Conservation (phyloP, 1,140 invertebrate species). For the Octopus bimaculoides region DNA sequence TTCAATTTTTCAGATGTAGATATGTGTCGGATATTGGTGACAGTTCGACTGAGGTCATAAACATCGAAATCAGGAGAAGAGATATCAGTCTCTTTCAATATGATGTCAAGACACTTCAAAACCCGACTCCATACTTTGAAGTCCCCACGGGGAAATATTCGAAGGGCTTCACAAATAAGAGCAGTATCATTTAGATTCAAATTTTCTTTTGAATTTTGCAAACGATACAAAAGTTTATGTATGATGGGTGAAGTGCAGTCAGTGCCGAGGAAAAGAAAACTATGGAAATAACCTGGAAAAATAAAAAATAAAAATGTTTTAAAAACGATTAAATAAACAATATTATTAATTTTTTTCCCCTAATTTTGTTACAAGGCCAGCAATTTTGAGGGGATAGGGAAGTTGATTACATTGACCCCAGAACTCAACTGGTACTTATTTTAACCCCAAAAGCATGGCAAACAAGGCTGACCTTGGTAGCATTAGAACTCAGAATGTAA, state of each 20-base stretch:
- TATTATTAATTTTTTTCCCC: background rate
- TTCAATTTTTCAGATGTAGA: background rate
- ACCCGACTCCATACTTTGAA: background rate
- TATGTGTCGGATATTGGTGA: background rate
- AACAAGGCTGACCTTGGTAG: too few relatives aligned
- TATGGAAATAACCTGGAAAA: background rate
- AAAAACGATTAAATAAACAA: background rate
- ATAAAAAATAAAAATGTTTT: background rate
- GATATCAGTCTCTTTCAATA: background rate
- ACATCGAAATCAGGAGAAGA: background rate
- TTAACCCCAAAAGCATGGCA: too few relatives aligned
- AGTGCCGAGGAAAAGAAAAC: background rate
- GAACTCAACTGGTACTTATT: too few relatives aligned
- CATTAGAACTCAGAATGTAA: too few relatives aligned
- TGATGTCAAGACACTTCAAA: background rate
- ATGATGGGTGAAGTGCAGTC: background rate
- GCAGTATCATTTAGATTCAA: background rate
- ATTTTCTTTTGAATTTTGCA: background rate
- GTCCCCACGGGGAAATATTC: constrained; percentile 2
- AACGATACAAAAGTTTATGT: background rate
- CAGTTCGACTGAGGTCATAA: background rate
- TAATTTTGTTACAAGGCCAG: background rate
- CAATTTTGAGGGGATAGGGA: too few relatives aligned
- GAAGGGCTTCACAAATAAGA: background rate
- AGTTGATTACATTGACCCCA: too few relatives aligned